Percentiles rank a stretch among this genome's conserved stretches.
These are phyloP conservation scores for Eristalis tenax DNA, from an alignment of 2,888 invertebrate genomes.

Conservation along the genomic window DNA sequence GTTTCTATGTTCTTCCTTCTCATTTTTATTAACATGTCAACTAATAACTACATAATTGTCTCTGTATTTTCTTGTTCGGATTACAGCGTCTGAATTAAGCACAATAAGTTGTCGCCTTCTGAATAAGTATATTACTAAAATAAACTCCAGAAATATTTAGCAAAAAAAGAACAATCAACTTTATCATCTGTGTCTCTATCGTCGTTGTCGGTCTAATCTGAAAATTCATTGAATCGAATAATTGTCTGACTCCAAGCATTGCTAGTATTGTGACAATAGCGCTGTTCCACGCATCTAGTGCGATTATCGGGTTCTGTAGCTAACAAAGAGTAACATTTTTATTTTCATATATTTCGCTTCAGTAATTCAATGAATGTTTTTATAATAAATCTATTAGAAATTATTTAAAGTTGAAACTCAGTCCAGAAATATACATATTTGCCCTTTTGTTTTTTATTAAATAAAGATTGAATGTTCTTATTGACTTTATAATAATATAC, in stretches of 20 bases:
- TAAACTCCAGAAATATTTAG: conserved; percentile 45
- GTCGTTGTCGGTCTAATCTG: conserved; percentile 29
- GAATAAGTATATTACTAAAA: conserved; percentile 53
- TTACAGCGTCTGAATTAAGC: conserved; percentile 49
- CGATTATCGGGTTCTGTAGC: background rate
- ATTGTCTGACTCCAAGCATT: conserved; percentile 10
- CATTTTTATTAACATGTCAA: conserved; percentile 11
- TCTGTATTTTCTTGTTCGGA: conserved; percentile 20
- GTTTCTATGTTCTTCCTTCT: conserved; percentile 30
- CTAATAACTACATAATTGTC: conserved; percentile 9
- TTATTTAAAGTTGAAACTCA: background rate
- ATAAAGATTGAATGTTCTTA: background rate
- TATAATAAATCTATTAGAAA: background rate
- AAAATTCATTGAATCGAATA: conserved; percentile 32
- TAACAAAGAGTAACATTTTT: background rate
- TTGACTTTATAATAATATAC: background rate
- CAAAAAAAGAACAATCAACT: conserved; percentile 42
- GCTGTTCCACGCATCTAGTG: conserved; percentile 6
- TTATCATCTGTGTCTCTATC: conserved; percentile 38
- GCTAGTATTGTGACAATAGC: conserved; percentile 13
- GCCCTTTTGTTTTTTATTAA: background rate
- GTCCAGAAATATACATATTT: background rate
- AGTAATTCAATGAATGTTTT: background rate
- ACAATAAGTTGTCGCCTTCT: conserved; percentile 37
- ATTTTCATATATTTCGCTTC: background rate